phyloP scores from a whole-genome alignment of 2,113 vertebrate species.

The Atractosteus spatula region DNA sequence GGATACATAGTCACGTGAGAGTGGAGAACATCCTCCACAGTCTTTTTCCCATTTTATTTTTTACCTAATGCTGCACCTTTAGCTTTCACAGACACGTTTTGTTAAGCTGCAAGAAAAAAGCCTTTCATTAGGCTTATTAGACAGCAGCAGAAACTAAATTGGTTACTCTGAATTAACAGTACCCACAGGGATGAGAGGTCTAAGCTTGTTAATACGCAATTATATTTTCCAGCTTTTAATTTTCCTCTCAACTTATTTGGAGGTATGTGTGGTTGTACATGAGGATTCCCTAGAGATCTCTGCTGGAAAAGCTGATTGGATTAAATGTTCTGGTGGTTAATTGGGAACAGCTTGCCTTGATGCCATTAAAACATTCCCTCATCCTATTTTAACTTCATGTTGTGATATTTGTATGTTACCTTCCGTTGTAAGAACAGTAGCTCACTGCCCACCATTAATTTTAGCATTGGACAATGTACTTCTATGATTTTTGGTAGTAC shows the following conservation, averaged over 20 bases:
- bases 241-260: conserved; percentile 28
- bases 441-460: neutral
- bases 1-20: too few relatives aligned
- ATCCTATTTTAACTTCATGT: neutral
- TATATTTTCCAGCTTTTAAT: conserved; percentile 36
- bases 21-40: too few relatives aligned
- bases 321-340: conserved; percentile 29
- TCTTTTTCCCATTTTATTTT: conserved; percentile 7
- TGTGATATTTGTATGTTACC: neutral
- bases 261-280: conserved; percentile 7
- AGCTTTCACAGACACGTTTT: neutral
- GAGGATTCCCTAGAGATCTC: neutral
- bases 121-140: conserved; percentile 39
- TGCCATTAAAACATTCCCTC: conserved; percentile 9
- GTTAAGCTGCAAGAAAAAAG: conserved; percentile 1
- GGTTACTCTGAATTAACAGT: conserved; percentile 31
- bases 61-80: neutral
- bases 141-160: conserved; percentile 38
- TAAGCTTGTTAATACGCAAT: conserved; percentile 34
- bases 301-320: conserved; percentile 4
- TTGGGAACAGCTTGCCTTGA: conserved; percentile 23
- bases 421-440: neutral
- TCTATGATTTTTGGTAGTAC: neutral
- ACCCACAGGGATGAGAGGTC: conserved; percentile 27
- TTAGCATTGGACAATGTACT: neutral